Percentiles rank a stretch among this genome's conserved stretches.
These are phyloP conservation scores for Hemichromis elongatus DNA, from an alignment of 2,113 vertebrate genomes.

Conservation along the genomic window DNA sequence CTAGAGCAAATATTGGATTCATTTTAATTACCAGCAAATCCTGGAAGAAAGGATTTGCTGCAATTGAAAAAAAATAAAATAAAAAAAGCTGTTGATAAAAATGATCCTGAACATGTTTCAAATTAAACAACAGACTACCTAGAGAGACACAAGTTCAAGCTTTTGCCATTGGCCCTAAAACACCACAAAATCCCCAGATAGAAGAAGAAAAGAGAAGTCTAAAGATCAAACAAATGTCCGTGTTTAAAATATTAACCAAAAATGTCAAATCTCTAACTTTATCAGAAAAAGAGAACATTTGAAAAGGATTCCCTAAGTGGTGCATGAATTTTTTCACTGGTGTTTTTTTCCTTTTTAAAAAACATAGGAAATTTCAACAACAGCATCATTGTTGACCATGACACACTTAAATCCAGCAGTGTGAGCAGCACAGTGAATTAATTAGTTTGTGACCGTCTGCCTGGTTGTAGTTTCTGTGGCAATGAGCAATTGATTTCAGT, in stretches of 20 bases:
- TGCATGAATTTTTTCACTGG: background rate
- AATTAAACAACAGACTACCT: background rate
- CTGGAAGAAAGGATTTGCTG: background rate
- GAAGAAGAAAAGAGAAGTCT: too few species aligned
- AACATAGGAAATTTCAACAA: background rate
- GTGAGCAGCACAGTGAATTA: background rate
- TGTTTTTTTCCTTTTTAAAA: background rate
- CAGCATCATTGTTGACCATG: background rate
- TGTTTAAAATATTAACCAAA: background rate
- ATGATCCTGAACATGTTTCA: background rate
- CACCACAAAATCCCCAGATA: background rate
- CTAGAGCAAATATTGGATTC: background rate
- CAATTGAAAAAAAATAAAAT: too few species aligned
- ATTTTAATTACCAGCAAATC: background rate
- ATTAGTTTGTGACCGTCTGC: conserved; percentile 12
- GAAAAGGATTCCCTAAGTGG: background rate
- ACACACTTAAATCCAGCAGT: conserved; percentile 12
- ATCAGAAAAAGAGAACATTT: background rate
- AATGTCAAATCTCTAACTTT: background rate
- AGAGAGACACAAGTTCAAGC: background rate
- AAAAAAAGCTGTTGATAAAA: background rate
- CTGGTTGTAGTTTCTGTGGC: background rate
- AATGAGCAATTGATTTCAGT: conserved; percentile 61
- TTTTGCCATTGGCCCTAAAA: background rate
- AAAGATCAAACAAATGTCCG: background rate